Evolutionary conservation across 2,888 invertebrate species (phyloP).

Genomic region (Leptinotarsa tumamoca): DNA sequence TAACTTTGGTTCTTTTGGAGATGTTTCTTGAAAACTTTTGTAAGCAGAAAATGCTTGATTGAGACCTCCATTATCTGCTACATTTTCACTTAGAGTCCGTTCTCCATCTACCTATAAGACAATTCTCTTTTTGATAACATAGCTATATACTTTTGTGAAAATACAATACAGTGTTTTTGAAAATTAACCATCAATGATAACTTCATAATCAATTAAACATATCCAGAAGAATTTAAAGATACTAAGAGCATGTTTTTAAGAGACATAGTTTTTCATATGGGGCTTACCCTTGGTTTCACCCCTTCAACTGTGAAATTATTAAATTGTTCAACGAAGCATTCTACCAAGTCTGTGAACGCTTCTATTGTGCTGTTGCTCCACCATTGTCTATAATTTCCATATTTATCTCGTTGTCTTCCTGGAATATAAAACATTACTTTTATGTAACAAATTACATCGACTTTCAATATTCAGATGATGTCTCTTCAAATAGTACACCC

Average conservation of each 20-base stretch:
- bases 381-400: slow-evolving; percentile 89
- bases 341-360: slow-evolving; percentile 79
- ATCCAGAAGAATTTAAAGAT: no score
- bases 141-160: no score
- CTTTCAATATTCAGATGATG: no score
- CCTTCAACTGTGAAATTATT: slow-evolving; percentile 74
- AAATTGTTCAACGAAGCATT: slow-evolving; percentile 92
- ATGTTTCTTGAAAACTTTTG: slow-evolving; percentile 69
- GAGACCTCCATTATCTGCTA: slow-evolving; percentile 86
- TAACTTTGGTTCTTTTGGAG: slow-evolving; percentile 73
- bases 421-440: slow-evolving; percentile 34
- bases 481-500: no score
- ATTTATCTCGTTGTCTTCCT: slow-evolving; percentile 86
- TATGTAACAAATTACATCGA: no score
- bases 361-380: slow-evolving; percentile 84
- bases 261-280: not conserved
- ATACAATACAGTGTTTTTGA: no score
- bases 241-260: no score
- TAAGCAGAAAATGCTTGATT: slow-evolving; percentile 80
- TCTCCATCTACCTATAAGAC: slow-evolving; percentile 76
- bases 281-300: slow-evolving; percentile 72
- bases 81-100: slow-evolving; percentile 82
- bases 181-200: no score
- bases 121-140: no score
- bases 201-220: no score